Base-by-base conservation (phyloP, 2,888 invertebrate species). In the Xestobium rufovillosum region DNA sequence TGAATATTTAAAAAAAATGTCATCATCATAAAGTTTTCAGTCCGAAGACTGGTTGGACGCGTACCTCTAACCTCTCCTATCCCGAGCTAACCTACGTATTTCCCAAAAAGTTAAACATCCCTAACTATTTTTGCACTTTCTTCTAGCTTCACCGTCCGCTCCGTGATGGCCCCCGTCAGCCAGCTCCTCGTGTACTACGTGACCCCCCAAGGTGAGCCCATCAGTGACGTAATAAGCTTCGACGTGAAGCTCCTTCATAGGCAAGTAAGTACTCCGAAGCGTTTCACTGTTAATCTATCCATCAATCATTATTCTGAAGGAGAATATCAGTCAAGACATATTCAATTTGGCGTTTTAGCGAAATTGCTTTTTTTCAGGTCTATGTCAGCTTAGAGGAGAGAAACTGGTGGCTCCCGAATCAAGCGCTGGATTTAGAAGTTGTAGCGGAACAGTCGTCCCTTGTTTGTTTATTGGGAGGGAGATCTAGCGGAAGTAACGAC, bases 91-190 rank as follows among this genome's bases (percentile, higher is more conserved):
- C n/a, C n/a, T n/a, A n/a, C n/a, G n/a, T n/a, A n/a, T n/a, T n/a
- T n/a, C n/a, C n/a, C n/a, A n/a, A n/a, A n/a, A n/a, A n/a, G n/a
- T n/a, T n/a, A n/a, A n/a, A n/a, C n/a, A n/a, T n/a, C n/a, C n/a
- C n/a, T n/a, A n/a, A n/a, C n/a, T n/a, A n/a, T n/a, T n/a, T n/a
- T n/a, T n/a, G n/a, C n/a, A n/a, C n/a, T n/a, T 46, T 40, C 31
- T 66, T 62, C 9, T 68, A 79, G 79, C 56, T 79, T 79, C 60
- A 72, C 71, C 0, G 77, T 79, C 37, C 70, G 74, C 40, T 72
- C 78, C 12, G 73, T 76, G 45, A 79, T 79, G 79, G 79, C 79
- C 1, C 78, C 79, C 1, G 71, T 76, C 40, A 79, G 78, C 57
- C 77, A 78, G 23, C 65, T 79, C 12, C 68, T 79, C 31, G 78